Evolutionary conservation across 1,140 invertebrate genomes (phyloP), one percentile per base, ranked within the genome.

Genomic region (Drosophila ananassae): DNA sequence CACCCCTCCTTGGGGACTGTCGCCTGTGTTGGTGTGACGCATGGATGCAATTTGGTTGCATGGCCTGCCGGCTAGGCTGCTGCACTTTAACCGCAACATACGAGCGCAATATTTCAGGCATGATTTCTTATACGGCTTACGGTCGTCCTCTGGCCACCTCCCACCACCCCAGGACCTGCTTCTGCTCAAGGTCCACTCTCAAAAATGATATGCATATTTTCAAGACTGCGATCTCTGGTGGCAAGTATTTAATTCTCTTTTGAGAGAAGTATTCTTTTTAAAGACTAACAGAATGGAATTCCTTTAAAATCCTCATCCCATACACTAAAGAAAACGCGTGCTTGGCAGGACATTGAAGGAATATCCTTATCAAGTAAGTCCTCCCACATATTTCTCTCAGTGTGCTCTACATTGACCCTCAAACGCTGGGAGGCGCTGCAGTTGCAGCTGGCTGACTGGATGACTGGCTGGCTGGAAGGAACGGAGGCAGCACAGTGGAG

Each of bases 1-100:
- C 47, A 48, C 72, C 54, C 53, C 24, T 53, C 25, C 25, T 5
- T 28, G 25, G 57, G 41, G 39, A 21, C 55, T 54, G 30, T 34
- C 58, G 47, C 2, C 12, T 47, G 64, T 60, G 55, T 76, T 30
- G 69, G 77, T 62, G 73, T 85, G 81, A 85, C 64, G 77, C 82
- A 87, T 87, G 74, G 58, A 44, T 87, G 78, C 82, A 84, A 85
- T 80, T 84, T 84, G 64, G 76, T 69, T 72, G 50, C 66, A 75
- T 58, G 52, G 62, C 66, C 80, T 84, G 22, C 55, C 77, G 76
- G 55, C 72, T 80, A 47, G 64, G 72, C 73, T 85, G 81, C 82
- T 74, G 81, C 77, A 81, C 81, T 85, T 85, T 82, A 85, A 85
- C 82, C 82, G 83, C 82, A 85, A 82, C 77, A 73, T 87, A 82